Conservation (phyloP, 2,113 vertebrate species). For the Serinus canaria region DNA sequence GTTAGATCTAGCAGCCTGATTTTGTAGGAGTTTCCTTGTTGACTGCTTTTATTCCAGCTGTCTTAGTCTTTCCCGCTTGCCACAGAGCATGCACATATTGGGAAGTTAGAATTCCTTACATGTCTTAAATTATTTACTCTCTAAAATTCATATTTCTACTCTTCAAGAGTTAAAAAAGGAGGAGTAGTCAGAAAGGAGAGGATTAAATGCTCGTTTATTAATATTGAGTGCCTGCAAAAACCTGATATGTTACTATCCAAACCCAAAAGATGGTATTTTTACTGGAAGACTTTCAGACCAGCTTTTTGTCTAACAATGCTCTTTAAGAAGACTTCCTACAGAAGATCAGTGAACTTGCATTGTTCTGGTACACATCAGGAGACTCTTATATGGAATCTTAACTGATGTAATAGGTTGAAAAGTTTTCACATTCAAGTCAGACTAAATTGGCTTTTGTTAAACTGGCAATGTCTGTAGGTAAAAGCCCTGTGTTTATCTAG, state of each 20-base stretch:
- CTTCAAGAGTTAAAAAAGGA: neutral
- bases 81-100: neutral
- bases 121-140: neutral
- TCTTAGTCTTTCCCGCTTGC: neutral
- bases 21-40: neutral
- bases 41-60: neutral
- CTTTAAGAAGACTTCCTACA: neutral
- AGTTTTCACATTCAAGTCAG: neutral
- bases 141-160: neutral
- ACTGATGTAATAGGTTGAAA: neutral
- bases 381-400: neutral
- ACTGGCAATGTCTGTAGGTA: neutral
- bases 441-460: neutral
- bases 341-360: neutral
- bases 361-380: neutral
- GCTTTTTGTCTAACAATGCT: neutral
- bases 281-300: neutral
- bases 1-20: neutral
- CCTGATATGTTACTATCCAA: neutral
- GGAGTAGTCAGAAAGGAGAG: neutral
- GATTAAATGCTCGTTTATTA: neutral
- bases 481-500: slow-evolving; percentile 38
- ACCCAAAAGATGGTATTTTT: neutral
- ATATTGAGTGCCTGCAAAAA: neutral
- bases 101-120: neutral